Conservation (phyloP, 2,888 invertebrate genomes). For the Himalopsyche anomala region DNA sequence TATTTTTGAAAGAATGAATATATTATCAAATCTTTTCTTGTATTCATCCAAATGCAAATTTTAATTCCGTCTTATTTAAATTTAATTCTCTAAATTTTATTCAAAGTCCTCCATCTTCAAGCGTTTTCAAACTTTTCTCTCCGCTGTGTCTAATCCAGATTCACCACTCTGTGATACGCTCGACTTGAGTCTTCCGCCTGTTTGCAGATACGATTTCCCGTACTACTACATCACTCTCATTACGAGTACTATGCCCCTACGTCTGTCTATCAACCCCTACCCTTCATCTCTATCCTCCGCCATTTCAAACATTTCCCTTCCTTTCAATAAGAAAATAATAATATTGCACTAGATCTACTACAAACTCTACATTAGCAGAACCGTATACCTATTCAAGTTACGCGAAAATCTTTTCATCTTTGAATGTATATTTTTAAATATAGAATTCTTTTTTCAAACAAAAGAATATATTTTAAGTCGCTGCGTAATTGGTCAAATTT, state of each 20-base stretch:
- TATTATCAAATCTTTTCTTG: no score
- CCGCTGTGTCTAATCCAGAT: background rate
- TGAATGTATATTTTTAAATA: background rate
- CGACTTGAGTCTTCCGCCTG: background rate
- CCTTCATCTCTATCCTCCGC: background rate
- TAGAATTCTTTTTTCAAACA: no score
- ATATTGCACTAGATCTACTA: background rate
- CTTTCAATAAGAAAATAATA: background rate
- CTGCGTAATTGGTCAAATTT: no score
- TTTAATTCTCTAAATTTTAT: no score
- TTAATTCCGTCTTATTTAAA: no score
- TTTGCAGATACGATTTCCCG: background rate
- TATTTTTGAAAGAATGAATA: no score
- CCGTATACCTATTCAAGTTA: background rate
- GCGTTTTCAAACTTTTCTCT: slow-evolving; percentile 3
- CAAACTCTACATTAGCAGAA: background rate
- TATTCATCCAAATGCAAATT: no score
- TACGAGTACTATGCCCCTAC: background rate
- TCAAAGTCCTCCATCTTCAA: background rate
- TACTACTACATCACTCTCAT: slow-evolving; percentile 19
- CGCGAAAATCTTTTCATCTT: background rate
- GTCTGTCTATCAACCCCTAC: background rate
- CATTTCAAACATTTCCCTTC: slow-evolving; percentile 1
- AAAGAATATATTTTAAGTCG: no score
- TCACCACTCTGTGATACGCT: background rate